Evolutionary conservation across 2,797 vertebrate species (phyloP).

Genomic region (Mormyrops attenuatus): DNA sequence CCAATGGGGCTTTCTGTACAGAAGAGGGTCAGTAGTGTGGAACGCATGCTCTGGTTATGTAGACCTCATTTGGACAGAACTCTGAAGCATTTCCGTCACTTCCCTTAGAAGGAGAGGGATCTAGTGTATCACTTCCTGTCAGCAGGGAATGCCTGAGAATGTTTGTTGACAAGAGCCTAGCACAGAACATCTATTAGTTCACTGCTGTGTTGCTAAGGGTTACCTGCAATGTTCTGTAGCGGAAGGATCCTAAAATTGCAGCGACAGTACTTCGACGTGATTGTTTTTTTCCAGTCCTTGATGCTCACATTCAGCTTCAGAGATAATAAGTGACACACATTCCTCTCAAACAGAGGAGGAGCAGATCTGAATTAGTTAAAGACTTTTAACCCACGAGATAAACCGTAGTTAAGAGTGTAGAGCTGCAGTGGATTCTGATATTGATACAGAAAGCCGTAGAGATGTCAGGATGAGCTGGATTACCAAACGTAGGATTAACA

Average conservation of each 20-base stretch:
- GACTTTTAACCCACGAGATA: not conserved
- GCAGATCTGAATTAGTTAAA: not conserved
- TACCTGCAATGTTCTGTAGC: not conserved
- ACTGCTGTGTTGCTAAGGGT: not conserved
- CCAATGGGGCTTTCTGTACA: not conserved
- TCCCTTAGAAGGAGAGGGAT: not conserved
- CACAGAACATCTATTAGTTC: not conserved
- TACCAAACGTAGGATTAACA: conserved; percentile 1
- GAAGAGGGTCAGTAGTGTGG: not conserved
- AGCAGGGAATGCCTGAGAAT: conserved; percentile 4
- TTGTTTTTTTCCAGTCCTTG: not conserved
- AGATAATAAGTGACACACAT: not conserved
- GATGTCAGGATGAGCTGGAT: not conserved
- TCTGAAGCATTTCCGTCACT: conserved; percentile 45
- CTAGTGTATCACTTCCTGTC: conserved; percentile 32
- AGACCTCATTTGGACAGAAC: not conserved
- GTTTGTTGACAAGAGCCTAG: not conserved
- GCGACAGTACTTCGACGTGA: not conserved
- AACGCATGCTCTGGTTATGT: not conserved
- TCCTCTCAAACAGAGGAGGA: not conserved
- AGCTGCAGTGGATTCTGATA: not conserved
- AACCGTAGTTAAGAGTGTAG: not conserved
- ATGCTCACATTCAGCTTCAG: not conserved
- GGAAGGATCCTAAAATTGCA: not conserved
- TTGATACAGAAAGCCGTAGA: not conserved